Percentiles rank a stretch among this genome's conserved stretches.
Evolutionary conservation across 2,888 invertebrate genomes (phyloP).

Genomic region (Diplolepis rosae): DNA sequence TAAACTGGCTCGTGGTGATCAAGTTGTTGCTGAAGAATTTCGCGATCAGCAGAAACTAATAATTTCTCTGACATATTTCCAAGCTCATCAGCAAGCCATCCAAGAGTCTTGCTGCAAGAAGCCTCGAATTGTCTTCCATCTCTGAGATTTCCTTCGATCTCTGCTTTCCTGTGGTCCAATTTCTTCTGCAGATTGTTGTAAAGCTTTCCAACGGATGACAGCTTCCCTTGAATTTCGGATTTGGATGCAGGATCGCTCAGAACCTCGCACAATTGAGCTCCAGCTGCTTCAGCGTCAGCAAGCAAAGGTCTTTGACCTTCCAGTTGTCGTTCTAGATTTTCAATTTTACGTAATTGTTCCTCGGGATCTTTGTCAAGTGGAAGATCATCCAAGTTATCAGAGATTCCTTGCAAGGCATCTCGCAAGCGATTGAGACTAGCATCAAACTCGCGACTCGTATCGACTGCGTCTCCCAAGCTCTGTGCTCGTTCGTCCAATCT

Average conservation of each 20-base stretch:
- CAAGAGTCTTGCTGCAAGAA: slow-evolving; percentile 89
- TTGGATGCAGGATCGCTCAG: slow-evolving; percentile 92
- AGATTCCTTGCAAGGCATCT: slow-evolving; percentile 90
- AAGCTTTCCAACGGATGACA: slow-evolving; percentile 89
- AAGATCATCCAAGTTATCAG: slow-evolving; percentile 89
- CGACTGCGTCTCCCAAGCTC: slow-evolving; percentile 91
- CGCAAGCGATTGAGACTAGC: slow-evolving; percentile 87
- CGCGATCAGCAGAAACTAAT: slow-evolving; percentile 89
- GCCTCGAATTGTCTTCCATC: slow-evolving; percentile 94
- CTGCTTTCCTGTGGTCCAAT: slow-evolving; percentile 90
- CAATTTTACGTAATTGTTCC: slow-evolving; percentile 90
- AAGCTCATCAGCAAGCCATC: slow-evolving; percentile 91
- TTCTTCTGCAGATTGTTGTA: slow-evolving; percentile 93
- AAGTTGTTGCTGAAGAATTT: slow-evolving; percentile 89
- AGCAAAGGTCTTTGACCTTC: slow-evolving; percentile 91
- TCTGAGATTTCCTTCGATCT: slow-evolving; percentile 88
- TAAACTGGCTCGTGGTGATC: slow-evolving; percentile 93
- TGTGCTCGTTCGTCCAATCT: slow-evolving; percentile 92
- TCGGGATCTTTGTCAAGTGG: slow-evolving; percentile 88
- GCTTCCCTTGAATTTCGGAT: slow-evolving; percentile 92
- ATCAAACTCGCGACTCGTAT: slow-evolving; percentile 94
- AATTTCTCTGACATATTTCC: slow-evolving; percentile 85
- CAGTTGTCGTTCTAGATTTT: slow-evolving; percentile 89
- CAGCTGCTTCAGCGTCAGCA: slow-evolving; percentile 92
- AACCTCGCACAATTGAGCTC: slow-evolving; percentile 89